These are phyloP conservation scores for Tenodera sinensis DNA, from an alignment of 2,888 invertebrate genomes.

Conservation along the genomic window DNA sequence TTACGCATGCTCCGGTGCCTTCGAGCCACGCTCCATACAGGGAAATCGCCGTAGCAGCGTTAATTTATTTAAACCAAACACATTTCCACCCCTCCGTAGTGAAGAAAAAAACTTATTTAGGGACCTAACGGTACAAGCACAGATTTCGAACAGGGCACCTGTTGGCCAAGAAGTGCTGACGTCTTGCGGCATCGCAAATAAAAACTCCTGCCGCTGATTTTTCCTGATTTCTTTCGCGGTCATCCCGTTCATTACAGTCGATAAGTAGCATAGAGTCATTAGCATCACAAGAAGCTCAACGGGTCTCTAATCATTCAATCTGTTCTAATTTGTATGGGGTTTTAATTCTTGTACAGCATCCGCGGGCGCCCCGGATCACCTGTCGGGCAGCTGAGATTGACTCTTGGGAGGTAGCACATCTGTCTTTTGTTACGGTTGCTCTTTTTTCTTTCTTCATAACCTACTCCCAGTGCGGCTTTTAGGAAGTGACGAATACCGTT, in stretches of 20 bases:
- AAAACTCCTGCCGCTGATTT: background rate
- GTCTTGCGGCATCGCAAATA: background rate
- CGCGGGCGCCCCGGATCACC: background rate
- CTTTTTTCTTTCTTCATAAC: background rate
- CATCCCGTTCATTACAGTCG: background rate
- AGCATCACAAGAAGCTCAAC: background rate
- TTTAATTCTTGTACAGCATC: background rate
- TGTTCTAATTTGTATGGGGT: conserved; percentile 6
- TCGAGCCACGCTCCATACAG: background rate
- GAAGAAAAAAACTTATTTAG: background rate
- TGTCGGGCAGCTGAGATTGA: background rate
- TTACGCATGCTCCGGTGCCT: background rate
- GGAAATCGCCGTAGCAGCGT: background rate
- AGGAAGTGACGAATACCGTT: background rate
- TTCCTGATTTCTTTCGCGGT: background rate
- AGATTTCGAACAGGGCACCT: background rate
- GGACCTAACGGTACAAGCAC: background rate
- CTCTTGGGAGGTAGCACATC: background rate
- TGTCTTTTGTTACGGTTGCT: background rate
- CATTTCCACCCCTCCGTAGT: background rate
- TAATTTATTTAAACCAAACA: background rate
- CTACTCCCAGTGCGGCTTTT: background rate
- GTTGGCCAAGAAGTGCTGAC: background rate
- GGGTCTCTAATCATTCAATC: conserved; percentile 4
- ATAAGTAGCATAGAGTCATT: conserved; percentile 10